Conservation (phyloP, 2,113 vertebrate species). For the Pycnonotus jocosus region DNA sequence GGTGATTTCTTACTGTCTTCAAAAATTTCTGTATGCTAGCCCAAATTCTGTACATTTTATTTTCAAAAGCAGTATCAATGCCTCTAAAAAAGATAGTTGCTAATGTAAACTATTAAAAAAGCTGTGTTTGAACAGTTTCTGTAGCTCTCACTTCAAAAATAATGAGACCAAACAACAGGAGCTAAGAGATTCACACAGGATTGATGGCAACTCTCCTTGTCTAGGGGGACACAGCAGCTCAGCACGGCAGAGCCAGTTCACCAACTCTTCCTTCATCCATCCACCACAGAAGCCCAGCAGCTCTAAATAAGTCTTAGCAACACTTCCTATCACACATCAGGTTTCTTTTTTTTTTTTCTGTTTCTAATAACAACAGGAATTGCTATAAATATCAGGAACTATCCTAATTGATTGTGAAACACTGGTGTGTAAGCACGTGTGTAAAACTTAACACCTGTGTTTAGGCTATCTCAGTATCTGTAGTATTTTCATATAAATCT, state of each 20-base stretch:
- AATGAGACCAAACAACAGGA: neutral
- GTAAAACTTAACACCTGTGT: neutral
- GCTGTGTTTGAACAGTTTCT: neutral
- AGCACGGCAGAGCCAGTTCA: rapidly evolving
- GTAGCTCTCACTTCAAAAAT: neutral
- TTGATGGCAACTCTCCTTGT: rapidly evolving
- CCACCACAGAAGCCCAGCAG: neutral
- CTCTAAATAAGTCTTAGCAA: neutral
- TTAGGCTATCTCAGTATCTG: neutral
- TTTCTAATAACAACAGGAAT: neutral
- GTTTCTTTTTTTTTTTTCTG: neutral
- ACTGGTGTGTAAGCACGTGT: neutral
- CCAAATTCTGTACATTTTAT: neutral
- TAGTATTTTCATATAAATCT: neutral
- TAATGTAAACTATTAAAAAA: neutral
- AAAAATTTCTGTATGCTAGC: neutral
- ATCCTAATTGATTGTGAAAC: neutral
- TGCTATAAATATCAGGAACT: neutral
- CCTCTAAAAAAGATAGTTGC: neutral
- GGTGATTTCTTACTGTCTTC: neutral
- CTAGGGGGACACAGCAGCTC: neutral
- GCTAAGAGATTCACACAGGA: neutral
- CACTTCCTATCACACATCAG: neutral
- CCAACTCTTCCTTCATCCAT: neutral
- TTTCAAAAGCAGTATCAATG: neutral